phyloP scores from a whole-genome alignment of 2,797 vertebrate genomes.

The Astyanax mexicanus region DNA sequence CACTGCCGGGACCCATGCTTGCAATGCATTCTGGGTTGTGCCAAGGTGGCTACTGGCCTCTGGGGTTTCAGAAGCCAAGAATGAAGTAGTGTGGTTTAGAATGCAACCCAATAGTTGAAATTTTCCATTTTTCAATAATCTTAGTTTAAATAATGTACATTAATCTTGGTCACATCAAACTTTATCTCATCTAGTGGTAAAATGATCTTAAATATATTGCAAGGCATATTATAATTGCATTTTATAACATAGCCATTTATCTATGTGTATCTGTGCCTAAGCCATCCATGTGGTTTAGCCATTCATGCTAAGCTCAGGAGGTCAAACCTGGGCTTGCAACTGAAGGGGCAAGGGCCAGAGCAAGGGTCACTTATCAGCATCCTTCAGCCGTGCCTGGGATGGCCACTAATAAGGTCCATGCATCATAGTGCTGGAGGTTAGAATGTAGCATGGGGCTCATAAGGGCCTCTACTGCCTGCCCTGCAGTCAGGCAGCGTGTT shows the following conservation, averaged over 20 bases:
- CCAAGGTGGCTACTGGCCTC: conserved; percentile 54
- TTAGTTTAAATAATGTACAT: neutral
- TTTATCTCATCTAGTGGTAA: neutral
- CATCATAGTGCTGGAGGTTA: conserved; percentile 80
- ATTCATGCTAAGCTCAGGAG: conserved; percentile 20
- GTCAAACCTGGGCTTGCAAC: conserved; percentile 36
- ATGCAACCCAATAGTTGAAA: neutral
- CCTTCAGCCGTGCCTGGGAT: conserved; percentile 71
- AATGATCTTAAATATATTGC: no score
- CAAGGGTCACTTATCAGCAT: conserved; percentile 75
- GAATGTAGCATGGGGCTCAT: conserved; percentile 54
- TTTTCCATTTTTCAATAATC: neutral
- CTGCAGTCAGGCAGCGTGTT: conserved; percentile 64
- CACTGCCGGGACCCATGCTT: conserved; percentile 55
- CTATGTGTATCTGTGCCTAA: neutral
- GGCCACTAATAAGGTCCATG: conserved; percentile 84
- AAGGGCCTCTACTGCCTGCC: conserved; percentile 59
- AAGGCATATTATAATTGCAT: neutral
- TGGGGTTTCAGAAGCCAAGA: conserved; percentile 39
- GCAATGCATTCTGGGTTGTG: conserved; percentile 58
- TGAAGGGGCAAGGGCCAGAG: conserved; percentile 44
- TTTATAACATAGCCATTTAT: neutral
- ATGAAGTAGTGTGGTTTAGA: neutral
- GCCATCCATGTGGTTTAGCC: neutral
- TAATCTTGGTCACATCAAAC: neutral